These are phyloP conservation scores for Micrasema minimum DNA, from an alignment of 1,140 invertebrate genomes.

Conservation along the genomic window DNA sequence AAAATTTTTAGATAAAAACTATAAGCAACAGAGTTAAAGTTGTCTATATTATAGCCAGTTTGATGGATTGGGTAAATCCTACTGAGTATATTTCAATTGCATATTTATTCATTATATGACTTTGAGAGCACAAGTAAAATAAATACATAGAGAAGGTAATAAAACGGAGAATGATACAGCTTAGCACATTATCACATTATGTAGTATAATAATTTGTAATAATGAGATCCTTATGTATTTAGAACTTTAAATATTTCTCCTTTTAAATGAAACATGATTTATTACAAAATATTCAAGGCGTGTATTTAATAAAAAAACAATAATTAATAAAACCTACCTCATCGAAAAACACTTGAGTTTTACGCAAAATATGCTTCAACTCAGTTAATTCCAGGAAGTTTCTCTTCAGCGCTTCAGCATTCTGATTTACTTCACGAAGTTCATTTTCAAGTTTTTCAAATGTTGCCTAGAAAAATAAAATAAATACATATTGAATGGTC, in stretches of 20 bases:
- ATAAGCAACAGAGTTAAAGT: conserved; percentile 17
- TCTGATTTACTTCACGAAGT: conserved; percentile 96
- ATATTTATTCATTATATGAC: no score
- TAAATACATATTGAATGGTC: conserved; percentile 35
- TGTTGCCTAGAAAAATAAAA: conserved; percentile 75
- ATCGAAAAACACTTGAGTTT: conserved; percentile 98
- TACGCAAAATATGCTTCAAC: conserved; percentile 93
- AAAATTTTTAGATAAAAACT: neutral
- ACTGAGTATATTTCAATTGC: no score
- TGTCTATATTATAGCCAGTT: neutral
- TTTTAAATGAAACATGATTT: neutral
- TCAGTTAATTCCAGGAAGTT: conserved; percentile 97
- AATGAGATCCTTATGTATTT: no score
- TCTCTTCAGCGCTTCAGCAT: conserved; percentile 95
- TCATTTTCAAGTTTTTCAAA: conserved; percentile 97
- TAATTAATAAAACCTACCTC: conserved; percentile 78
- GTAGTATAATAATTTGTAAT: no score
- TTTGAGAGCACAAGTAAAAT: no score
- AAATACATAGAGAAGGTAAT: no score
- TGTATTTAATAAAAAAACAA: no score
- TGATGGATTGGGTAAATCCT: conserved; percentile 12
- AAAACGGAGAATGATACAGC: no score
- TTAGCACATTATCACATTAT: no score
- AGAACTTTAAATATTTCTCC: no score
- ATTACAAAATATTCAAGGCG: neutral